Percentiles rank a stretch among this genome's conserved stretches.
These are phyloP conservation scores for Etheostoma nigrum DNA, from an alignment of 2,797 vertebrate genomes.

Conservation along the genomic window DNA sequence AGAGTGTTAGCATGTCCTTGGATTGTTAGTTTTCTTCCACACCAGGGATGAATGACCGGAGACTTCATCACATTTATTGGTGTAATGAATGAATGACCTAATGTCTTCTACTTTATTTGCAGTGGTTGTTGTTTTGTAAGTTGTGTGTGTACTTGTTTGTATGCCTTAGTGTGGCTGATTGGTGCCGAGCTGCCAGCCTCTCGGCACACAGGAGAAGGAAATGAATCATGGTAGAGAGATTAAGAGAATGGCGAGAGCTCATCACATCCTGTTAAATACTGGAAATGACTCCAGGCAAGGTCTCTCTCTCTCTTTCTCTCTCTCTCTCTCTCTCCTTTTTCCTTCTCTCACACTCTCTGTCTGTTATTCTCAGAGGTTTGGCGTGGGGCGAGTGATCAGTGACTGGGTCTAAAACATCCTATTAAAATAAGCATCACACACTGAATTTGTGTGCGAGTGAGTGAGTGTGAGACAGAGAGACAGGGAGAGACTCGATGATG, in stretches of 20 bases:
- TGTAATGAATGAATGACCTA: slow-evolving; percentile 58
- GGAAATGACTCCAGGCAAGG: slow-evolving; percentile 88
- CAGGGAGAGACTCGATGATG: slow-evolving; percentile 57
- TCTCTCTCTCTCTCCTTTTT: slow-evolving; percentile 32
- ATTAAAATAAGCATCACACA: slow-evolving; percentile 71
- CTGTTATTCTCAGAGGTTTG: slow-evolving; percentile 61
- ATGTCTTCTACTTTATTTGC: slow-evolving; percentile 44
- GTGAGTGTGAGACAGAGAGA: slow-evolving; percentile 53
- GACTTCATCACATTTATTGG: slow-evolving; percentile 24
- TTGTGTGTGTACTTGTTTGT: slow-evolving; percentile 59
- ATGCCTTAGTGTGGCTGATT: slow-evolving; percentile 50
- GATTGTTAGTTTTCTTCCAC: slow-evolving; percentile 26
- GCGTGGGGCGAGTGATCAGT: slow-evolving; percentile 68
- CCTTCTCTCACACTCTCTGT: slow-evolving; percentile 16
- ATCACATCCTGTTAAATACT: slow-evolving; percentile 92
- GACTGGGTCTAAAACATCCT: slow-evolving; percentile 74
- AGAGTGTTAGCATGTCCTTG: slow-evolving; percentile 15
- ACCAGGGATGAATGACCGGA: slow-evolving; percentile 7
- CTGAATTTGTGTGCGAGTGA: slow-evolving; percentile 48
- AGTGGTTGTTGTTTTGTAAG: slow-evolving; percentile 27
- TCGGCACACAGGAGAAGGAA: slow-evolving; percentile 80
- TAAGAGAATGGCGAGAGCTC: slow-evolving; percentile 94
- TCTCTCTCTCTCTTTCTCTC: slow-evolving; percentile 58
- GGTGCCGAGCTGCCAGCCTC: slow-evolving; percentile 84
- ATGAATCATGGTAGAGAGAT: slow-evolving; percentile 97